Base-by-base conservation (phyloP, 2,888 invertebrate genomes). In the Agrochola lota region DNA sequence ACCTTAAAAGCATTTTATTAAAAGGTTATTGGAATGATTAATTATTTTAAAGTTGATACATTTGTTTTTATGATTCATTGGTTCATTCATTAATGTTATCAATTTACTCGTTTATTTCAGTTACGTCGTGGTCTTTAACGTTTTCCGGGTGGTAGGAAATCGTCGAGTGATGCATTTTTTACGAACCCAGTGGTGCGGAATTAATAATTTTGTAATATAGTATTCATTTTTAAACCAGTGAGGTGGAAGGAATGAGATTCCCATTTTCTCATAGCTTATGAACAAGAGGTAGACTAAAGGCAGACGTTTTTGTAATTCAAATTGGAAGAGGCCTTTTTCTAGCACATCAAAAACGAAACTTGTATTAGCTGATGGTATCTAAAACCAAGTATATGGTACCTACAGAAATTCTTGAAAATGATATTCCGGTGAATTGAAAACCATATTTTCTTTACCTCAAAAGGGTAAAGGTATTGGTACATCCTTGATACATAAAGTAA, bases 11-110 rank as follows among this genome's bases (percentile, higher is more conserved):
- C 62, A 69, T 78, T 85, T 79, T 64, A 73, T 81, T 66, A 70
- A 81, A 86, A 75, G 62, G 49, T 74, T 70, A 83, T 81, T 74
- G 74, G 26, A 79, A 76, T 77, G 64, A 59, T 12, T 15, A 17
- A 15, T 12, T 46, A 86, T 75, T 77, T 76, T 67, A 63, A 77
- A 68, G 4, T 52, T 30, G 30, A 20, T 20, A 15, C 35, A 52
- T 63, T 67, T n/a, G 11, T 43, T 79, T 76, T 74, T 68, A 59
- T 59, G 67, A 74, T 68, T 70, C 70, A 78, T 67, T 67, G 78
- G 67, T 81, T 62, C 26, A 26, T 49, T 67, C 12, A 78, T 78
- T 68, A 67, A 62, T 12, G 23, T 69, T 49, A 64, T 67, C 52
- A 64, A 57, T 80, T 55, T 55, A 7, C 43, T 60, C 8, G 1